Conservation (phyloP, 1,140 invertebrate genomes). For the Thaumetopoea pityocampa region DNA sequence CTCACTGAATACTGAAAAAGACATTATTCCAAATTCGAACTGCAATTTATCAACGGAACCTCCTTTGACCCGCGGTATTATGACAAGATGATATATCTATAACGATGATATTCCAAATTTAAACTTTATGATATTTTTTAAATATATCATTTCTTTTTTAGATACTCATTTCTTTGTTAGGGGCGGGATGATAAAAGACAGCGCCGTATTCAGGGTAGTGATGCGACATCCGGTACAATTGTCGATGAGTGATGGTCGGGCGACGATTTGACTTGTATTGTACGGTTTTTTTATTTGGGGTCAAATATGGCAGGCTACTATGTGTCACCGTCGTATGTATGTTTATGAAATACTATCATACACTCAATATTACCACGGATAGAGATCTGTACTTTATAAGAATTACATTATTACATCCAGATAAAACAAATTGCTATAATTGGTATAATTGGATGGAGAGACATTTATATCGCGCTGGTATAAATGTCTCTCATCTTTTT, state of each 20-base stretch:
- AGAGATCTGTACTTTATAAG: too few relatives aligned
- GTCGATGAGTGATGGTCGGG: slow-evolving; percentile 53
- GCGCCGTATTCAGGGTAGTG: slow-evolving; percentile 32
- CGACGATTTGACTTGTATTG: slow-evolving; percentile 40
- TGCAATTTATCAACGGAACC: slow-evolving; percentile 70
- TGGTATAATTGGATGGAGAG: too few relatives aligned
- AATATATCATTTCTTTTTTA: too few relatives aligned
- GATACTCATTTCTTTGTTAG: slow-evolving; percentile 36
- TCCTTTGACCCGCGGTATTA: slow-evolving; percentile 68
- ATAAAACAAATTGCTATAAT: too few relatives aligned
- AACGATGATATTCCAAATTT: slow-evolving; percentile 66
- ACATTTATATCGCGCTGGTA: too few relatives aligned
- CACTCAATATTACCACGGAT: too few relatives aligned
- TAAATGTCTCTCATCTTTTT: too few relatives aligned
- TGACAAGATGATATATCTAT: slow-evolving; percentile 73
- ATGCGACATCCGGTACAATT: slow-evolving; percentile 64
- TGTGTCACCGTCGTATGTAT: slow-evolving; percentile 18
- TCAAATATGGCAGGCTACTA: slow-evolving; percentile 26
- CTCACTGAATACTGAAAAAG: slow-evolving; percentile 73
- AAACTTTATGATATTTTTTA: slow-evolving; percentile 48
- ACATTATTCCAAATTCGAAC: slow-evolving; percentile 71
- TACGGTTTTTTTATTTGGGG: slow-evolving; percentile 17
- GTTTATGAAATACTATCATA: slow-evolving; percentile 1
- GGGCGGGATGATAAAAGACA: slow-evolving; percentile 11
- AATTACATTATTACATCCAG: too few relatives aligned